Base-by-base conservation (phyloP, 2,113 vertebrate genomes). In the Megaleporinus macrocephalus region DNA sequence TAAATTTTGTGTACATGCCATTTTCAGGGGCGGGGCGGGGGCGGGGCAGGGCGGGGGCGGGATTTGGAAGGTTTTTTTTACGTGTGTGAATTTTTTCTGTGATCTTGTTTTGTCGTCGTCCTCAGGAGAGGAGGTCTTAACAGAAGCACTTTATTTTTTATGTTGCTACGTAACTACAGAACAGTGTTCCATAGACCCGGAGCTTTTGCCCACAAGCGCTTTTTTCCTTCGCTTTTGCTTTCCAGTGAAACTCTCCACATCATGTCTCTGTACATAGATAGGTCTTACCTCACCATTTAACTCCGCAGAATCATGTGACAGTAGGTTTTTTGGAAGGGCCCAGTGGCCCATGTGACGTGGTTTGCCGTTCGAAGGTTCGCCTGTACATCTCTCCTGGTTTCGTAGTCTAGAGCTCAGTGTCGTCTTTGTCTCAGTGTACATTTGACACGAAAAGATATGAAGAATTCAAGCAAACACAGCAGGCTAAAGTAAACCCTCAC, bases 141-240 rank as follows among this genome's bases (percentile, higher is more conserved):
- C 91, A 90, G 95, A 97, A 96, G 97, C 98, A 99, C 97, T 99
- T 99, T 98, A 96, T 95, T 95, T 96, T 91, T 88, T 68, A 47
- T 61, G 92, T 93, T 91, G 85, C 84, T 44, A 44, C 41, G 41
- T 44, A 88, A 92, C 90, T 92, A 89, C 91, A 91, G 84, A 91
- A 90, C 93, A 93, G 93, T 94, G 92, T 94, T 95, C 90, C 78
- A 61, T 78, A 57, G 49, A 84, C 72, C 55, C 78, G 73, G 82
- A 81, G 65, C 73, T 83, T 89, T 76, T 62, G 20, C 70, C 33
- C 29, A 22, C 70, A 49, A 0, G 65, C 4, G 81, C 62, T 29
- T 83, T 81, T 63, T 69, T 22, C 44, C 1, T 27, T 7, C 74
- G 80, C n/a, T n/a, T 68, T 80, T 51, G 57, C 5, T 61, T 26